Base-by-base conservation (phyloP, 2,113 vertebrate species). In the Chascanopsetta lugubris region DNA sequence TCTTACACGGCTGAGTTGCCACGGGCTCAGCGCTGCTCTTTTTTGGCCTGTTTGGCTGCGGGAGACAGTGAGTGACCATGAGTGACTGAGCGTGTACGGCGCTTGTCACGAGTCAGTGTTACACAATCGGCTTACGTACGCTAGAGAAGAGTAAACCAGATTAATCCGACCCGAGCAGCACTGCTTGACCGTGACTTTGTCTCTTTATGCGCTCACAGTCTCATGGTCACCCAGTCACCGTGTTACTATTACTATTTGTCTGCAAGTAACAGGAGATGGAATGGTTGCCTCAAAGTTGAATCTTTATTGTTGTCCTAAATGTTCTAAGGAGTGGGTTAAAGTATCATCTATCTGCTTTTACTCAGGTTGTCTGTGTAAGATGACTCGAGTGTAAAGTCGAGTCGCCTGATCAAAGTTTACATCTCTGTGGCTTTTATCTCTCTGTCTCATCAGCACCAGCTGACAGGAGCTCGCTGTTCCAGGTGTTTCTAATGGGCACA, bases 321-420 rank as follows among this genome's bases (percentile, higher is more conserved):
- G 20, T 30, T 46, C 18, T 17, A 0, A 17, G 27, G 29, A 24
- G 32, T 45, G 3, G 15, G 36, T 7, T 26, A 21, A 5, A 13
- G 21, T 32, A 17, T 68, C 22, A 18, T 27, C 29, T 21, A 2
- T 9, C 1, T 9, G 21, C 10, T 25, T 46, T 54, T 12, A 20
- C 10, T 18, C 17, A 30, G 45, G 40, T 24, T n/a, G 18, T 32
- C 18, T 53, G 13, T 62, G 22, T 47, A n/a, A 65, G 32, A 55
- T 57, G 61, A 69, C 62, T 47, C 67, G 75, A 18, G 30, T 56
- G 26, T 47, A 18, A 38, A 36, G 18, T 57, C 53, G 8, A 48
- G 61, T 84, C 78, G 56, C 63, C 46, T 83, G 77, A 60, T 61
- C 72, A 38, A 55, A 76, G 71, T 80, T 71, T 69, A 69, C 48